phyloP scores from a whole-genome alignment of 2,797 vertebrate species.

The Epinephelus coioides region DNA sequence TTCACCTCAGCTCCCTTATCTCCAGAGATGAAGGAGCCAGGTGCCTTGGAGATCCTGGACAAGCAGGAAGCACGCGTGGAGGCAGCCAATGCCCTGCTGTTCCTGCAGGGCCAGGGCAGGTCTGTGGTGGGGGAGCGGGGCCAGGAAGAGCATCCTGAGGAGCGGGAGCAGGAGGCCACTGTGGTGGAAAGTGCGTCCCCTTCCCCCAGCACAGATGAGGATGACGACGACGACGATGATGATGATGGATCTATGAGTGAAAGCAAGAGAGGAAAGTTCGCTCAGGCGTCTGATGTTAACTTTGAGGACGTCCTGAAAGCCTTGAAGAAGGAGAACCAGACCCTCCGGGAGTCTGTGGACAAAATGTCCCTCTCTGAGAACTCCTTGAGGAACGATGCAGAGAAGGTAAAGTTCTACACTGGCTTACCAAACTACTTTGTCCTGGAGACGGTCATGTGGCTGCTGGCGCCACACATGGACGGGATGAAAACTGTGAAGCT shows the following conservation, averaged over 20 bases:
- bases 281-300: slow-evolving; percentile 60
- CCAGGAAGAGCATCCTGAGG: slow-evolving; percentile 52
- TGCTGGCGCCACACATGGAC: slow-evolving; percentile 86
- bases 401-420: slow-evolving; percentile 87
- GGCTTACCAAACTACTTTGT: slow-evolving; percentile 88
- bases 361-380: slow-evolving; percentile 85
- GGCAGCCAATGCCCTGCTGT: slow-evolving; percentile 86
- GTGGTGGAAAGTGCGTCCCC: slow-evolving; percentile 73
- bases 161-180: slow-evolving; percentile 40
- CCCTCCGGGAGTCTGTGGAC: slow-evolving; percentile 83
- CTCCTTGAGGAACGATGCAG: slow-evolving; percentile 83
- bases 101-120: slow-evolving; percentile 85
- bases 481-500: slow-evolving; percentile 80
- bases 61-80: slow-evolving; percentile 88
- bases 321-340: slow-evolving; percentile 83
- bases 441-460: slow-evolving; percentile 87
- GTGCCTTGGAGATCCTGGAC: slow-evolving; percentile 75
- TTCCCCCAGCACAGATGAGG: slow-evolving; percentile 77
- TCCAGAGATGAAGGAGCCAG: slow-evolving; percentile 79
- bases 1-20: slow-evolving; percentile 75
- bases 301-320: slow-evolving; percentile 77
- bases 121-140: slow-evolving; percentile 42
- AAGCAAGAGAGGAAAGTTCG: slow-evolving; percentile 67
- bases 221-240: slow-evolving; percentile 36
- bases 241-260: slow-evolving; percentile 66